Evolutionary conservation across 2,113 vertebrate species (phyloP), one percentile per base, ranked within the genome.

Genomic region (Phylloscopus trochiloides): DNA sequence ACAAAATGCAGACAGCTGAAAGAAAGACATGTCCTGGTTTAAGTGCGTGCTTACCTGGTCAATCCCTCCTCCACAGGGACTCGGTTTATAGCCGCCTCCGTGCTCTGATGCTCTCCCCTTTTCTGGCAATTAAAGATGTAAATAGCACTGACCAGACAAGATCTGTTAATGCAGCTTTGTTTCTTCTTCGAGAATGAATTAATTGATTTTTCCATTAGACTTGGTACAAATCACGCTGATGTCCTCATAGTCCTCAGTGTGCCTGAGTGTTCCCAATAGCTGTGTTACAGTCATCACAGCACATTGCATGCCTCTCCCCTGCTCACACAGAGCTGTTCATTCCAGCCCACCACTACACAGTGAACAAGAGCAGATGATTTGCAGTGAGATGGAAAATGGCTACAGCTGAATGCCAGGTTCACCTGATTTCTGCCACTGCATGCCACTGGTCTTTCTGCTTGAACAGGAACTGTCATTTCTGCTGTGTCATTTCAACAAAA

Each of bases 1-100:
- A 61, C n/a, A 86, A 72, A 79, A 51, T 34, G 45, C 57, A 72
- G 28, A 32, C 28, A 76, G 50, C 48, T 82, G 42, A 86, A 86
- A 74, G 42, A 86, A 86, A 74, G 34, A 58, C 5, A 1, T 45
- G 51, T 66, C n/a, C 29, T 19, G 38, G 32, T 48, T 66, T 58
- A 71, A 59, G 32, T 36, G 12, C 11, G 3, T 28, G 29, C 54
- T 77, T 48, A 22, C 54, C 34, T 84, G 72, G 17, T 76, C 75
- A 54, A 10, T 70, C 68, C 45, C 43, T 71, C 8, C 36, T 90
- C 40, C 3, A 0, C 28, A 50, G 47, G 57, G 48, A 48, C 28
- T 38, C 0, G 0, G 24, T 62, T 72, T 61, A 62, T 40, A 78
- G 43, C 57, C 0, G 0, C 63, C 65, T 19, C 45, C 0, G 0